These are phyloP conservation scores for Dryobota labecula DNA, from an alignment of 2,888 invertebrate species.

Conservation along the genomic window DNA sequence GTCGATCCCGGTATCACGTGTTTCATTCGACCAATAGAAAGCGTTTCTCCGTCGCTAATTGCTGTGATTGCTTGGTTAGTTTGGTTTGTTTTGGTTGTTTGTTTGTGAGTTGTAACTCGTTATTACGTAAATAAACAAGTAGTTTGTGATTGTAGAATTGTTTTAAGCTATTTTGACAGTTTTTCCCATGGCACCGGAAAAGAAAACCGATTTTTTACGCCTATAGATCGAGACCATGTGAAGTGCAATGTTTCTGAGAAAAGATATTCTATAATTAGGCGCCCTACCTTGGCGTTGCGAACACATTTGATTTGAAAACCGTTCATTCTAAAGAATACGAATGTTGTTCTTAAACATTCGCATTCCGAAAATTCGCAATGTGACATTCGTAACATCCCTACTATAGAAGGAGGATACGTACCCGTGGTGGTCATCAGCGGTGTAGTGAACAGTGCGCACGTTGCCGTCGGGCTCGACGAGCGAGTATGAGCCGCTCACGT, in stretches of 20 bases:
- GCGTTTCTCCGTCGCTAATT: too few species aligned
- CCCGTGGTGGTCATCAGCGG: slow-evolving; percentile 88
- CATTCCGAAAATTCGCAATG: too few species aligned
- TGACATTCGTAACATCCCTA: too few species aligned
- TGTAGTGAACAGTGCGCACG: slow-evolving; percentile 89
- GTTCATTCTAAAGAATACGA: neutral
- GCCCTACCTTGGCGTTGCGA: neutral
- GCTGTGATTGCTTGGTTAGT: neutral
- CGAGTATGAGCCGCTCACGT: slow-evolving; percentile 91
- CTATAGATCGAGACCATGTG: neutral
- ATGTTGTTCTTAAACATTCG: neutral
- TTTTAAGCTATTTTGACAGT: too few species aligned
- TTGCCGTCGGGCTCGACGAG: slow-evolving; percentile 91
- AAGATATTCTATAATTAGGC: neutral
- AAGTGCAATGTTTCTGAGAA: neutral
- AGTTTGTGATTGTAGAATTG: too few species aligned
- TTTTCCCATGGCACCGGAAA: neutral
- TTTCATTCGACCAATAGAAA: too few species aligned
- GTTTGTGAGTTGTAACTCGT: neutral
- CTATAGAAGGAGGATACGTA: slow-evolving; percentile 67
- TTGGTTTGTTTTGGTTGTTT: neutral
- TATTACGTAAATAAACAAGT: too few species aligned
- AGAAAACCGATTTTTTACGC: neutral
- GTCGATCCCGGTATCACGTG: neutral
- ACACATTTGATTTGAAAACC: neutral